Conservation (phyloP, 2,113 vertebrate genomes). For the Mesoclemmys tuberculata region DNA sequence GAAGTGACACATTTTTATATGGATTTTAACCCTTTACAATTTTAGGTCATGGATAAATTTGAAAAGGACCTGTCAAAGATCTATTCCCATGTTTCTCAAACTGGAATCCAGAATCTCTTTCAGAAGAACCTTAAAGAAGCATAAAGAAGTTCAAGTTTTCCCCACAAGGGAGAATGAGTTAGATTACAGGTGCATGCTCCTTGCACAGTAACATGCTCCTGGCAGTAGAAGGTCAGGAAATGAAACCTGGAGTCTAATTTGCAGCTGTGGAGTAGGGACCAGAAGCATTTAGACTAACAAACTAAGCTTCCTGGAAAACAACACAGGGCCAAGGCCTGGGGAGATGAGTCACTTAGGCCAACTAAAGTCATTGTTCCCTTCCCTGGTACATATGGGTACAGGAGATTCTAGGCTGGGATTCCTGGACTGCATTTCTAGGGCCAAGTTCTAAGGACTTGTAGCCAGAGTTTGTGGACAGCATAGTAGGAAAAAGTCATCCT, state of each 20-base stretch:
- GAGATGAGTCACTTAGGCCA: not conserved
- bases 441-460: not conserved
- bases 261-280: not conserved
- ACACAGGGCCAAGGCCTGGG: not conserved
- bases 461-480: not conserved
- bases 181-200: not conserved
- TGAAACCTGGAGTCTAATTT: constrained; percentile 9
- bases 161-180: constrained; percentile 49
- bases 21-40: not conserved
- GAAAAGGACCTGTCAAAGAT: not conserved
- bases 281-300: constrained; percentile 11
- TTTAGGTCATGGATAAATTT: not conserved
- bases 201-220: not conserved
- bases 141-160: not conserved
- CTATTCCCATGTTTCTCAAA: not conserved
- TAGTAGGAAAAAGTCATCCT: not conserved
- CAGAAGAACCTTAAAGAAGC: not conserved
- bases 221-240: not conserved
- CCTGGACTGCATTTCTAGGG: not conserved
- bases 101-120: not conserved
- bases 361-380: not conserved
- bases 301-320: not conserved
- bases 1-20: not conserved
- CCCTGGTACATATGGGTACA: not conserved
- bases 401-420: not conserved